Percentiles rank a stretch among this genome's conserved stretches.
Conservation (phyloP, 2,888 invertebrate genomes). For the Apantesis nais region DNA sequence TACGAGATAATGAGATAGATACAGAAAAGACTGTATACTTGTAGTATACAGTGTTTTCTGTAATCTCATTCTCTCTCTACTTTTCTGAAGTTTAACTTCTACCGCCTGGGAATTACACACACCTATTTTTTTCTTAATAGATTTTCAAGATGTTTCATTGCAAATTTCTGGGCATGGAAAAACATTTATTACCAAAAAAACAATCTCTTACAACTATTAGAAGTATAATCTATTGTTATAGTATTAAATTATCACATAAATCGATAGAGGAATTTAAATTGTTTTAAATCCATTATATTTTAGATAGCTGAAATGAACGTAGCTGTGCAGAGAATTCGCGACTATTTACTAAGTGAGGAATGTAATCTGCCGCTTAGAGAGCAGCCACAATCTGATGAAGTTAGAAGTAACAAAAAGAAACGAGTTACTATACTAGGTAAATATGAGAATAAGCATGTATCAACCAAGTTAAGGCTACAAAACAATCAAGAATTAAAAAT, state of each 20-base stretch:
- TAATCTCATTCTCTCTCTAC: no score
- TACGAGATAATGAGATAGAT: no score
- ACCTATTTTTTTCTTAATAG: no score
- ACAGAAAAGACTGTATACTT: no score
- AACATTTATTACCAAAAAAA: not conserved
- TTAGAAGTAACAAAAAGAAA: constrained; percentile 59
- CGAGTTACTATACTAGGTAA: constrained; percentile 69
- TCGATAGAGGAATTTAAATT: not conserved
- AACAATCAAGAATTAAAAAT: no score
- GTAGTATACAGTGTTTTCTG: no score
- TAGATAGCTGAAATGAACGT: constrained; percentile 81
- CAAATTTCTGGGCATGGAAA: no score
- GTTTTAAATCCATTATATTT: constrained; percentile 18
- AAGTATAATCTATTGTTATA: no score
- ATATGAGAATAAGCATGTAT: not conserved
- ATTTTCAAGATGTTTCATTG: no score
- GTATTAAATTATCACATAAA: not conserved
- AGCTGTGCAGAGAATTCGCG: constrained; percentile 75
- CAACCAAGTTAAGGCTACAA: not conserved
- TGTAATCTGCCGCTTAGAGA: constrained; percentile 63
- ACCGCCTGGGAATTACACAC: no score
- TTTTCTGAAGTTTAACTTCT: no score
- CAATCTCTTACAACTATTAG: not conserved
- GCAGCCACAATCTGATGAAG: constrained; percentile 54
- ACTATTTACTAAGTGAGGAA: constrained; percentile 75